Evolutionary conservation across 2,113 vertebrate genomes (phyloP).

Genomic region (Cyanoderma ruficeps): DNA sequence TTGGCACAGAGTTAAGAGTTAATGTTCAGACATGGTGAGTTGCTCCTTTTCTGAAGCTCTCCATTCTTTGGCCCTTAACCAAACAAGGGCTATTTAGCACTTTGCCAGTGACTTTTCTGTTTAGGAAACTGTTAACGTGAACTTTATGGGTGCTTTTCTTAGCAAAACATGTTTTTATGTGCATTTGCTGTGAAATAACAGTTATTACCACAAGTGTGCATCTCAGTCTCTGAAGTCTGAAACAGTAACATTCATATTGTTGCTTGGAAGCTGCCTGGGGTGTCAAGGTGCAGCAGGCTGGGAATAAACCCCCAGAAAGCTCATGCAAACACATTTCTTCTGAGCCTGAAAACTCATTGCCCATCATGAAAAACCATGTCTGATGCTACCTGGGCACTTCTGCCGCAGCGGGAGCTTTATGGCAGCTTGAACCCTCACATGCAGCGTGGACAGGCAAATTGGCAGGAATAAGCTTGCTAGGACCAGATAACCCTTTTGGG

Average conservation of each 20-base stretch:
- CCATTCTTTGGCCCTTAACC: constrained; percentile 11
- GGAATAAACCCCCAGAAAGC: not conserved
- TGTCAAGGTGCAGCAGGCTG: not conserved
- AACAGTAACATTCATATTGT: not conserved
- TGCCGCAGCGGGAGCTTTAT: not conserved
- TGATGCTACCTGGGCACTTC: not conserved
- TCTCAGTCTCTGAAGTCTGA: not conserved
- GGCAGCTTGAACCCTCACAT: not conserved
- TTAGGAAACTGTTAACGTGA: not conserved
- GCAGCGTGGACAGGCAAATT: rapidly evolving
- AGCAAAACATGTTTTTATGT: not conserved
- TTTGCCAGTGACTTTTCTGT: constrained; percentile 32
- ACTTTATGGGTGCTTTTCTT: constrained; percentile 4
- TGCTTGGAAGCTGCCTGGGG: not conserved
- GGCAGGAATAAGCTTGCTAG: not conserved
- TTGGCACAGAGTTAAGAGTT: constrained; percentile 40
- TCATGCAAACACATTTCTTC: not conserved
- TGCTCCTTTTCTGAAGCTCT: not conserved
- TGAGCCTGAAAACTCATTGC: not conserved
- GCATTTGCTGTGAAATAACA: not conserved
- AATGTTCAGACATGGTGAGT: not conserved
- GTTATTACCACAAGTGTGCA: not conserved
- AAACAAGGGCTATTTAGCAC: constrained; percentile 59
- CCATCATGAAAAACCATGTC: not conserved
- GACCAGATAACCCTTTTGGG: not conserved